Percentiles rank a stretch among this genome's conserved stretches.
phyloP scores from a whole-genome alignment of 2,888 invertebrate species.

The Drosophila bunnanda region DNA sequence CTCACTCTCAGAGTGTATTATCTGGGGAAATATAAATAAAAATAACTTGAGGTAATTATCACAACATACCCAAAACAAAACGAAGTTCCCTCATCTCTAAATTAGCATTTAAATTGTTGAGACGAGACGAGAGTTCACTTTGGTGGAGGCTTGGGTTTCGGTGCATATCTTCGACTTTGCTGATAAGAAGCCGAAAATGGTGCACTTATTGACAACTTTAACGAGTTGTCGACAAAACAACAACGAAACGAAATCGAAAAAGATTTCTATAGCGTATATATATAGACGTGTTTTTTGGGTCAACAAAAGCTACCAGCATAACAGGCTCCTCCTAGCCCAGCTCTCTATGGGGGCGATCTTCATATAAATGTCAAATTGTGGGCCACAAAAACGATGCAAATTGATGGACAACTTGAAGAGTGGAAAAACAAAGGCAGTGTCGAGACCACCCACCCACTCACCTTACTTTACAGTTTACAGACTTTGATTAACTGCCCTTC shows the following conservation, averaged over 20 bases:
- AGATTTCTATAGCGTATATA: constrained; percentile 53
- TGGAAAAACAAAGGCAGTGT: constrained; percentile 18
- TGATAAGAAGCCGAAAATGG: constrained; percentile 76
- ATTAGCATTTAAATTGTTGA: constrained; percentile 77
- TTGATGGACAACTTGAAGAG: too few species aligned
- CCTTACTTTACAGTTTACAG: constrained; percentile 20
- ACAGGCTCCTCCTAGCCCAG: constrained; percentile 39
- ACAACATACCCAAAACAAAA: constrained; percentile 76
- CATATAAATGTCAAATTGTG: constrained; percentile 42
- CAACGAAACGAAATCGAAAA: constrained; percentile 55
- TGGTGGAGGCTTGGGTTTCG: background rate
- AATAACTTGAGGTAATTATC: constrained; percentile 72
- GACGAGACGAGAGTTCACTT: constrained; percentile 29
- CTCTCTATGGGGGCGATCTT: constrained; percentile 41
- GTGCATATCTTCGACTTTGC: constrained; percentile 35
- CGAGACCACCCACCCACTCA: constrained; percentile 54
- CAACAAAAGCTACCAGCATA: constrained; percentile 47
- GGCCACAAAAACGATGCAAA: constrained; percentile 42
- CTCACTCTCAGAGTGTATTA: constrained; percentile 32
- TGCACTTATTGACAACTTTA: constrained; percentile 81
- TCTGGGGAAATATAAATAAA: constrained; percentile 45
- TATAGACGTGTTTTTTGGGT: constrained; percentile 64
- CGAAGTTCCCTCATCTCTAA: constrained; percentile 35
- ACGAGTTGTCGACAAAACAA: constrained; percentile 55
- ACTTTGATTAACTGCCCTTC: constrained; percentile 58